Percentiles rank a stretch among this genome's conserved stretches.
Evolutionary conservation across 2,888 invertebrate species (phyloP).

Genomic region (Aporophyla nigra): DNA sequence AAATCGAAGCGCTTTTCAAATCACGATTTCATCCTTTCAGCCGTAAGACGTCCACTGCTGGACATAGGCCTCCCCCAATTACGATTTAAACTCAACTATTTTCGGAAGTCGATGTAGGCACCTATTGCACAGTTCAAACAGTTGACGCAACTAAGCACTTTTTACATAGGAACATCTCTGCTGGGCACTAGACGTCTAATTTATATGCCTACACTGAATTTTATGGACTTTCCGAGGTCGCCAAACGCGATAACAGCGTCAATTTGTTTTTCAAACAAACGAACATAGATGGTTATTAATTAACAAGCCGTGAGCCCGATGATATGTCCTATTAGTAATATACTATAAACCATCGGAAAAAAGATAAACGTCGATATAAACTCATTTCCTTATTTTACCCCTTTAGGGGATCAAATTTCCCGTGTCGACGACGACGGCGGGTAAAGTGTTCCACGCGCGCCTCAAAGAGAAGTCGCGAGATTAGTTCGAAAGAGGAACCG

Average conservation of each 20-base stretch:
- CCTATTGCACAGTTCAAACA: neutral
- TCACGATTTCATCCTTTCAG: too few relatives aligned
- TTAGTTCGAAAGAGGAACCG: too few relatives aligned
- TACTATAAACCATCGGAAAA: neutral
- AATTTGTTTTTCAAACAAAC: constrained; percentile 65
- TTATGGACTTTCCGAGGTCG: constrained; percentile 65
- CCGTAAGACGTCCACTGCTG: too few relatives aligned
- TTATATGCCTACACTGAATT: constrained; percentile 51
- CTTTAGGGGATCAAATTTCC: too few relatives aligned
- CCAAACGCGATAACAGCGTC: constrained; percentile 60
- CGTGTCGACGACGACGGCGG: too few relatives aligned
- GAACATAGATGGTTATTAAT: constrained; percentile 64
- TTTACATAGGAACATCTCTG: constrained; percentile 22
- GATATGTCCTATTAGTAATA: neutral
- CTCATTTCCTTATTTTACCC: neutral
- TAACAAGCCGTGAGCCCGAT: neutral
- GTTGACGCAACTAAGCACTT: neutral
- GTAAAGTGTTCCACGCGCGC: too few relatives aligned
- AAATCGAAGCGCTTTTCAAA: neutral
- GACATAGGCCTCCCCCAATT: too few relatives aligned
- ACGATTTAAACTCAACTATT: neutral
- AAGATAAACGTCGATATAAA: neutral
- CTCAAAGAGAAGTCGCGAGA: too few relatives aligned
- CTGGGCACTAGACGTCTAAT: constrained; percentile 39
- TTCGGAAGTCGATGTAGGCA: neutral